Evolutionary conservation across 2,113 vertebrate species (phyloP), one percentile per base, ranked within the genome.

Genomic region (Tylochromis polylepis): DNA sequence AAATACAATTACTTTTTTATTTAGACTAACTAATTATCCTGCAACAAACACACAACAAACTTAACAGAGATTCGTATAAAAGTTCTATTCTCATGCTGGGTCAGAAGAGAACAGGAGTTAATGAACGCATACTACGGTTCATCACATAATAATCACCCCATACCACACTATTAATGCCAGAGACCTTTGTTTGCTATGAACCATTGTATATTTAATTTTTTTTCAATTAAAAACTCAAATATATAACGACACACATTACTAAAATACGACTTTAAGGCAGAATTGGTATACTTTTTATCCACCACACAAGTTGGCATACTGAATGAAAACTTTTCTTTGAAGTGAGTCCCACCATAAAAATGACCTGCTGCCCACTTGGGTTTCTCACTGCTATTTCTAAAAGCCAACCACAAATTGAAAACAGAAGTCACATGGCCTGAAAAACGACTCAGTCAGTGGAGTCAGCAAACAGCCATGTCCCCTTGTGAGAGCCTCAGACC

Each of bases 381-480:
- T 60, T 51, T 86, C 22, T 77, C 11, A 3, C 27, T 20, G 36
- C 72, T 18, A 58, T 53, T 56, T 43, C 67, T 22, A 34, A 56
- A 62, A 62, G 46, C n/a, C 41, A 82, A 77, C 59, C 77, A 82
- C 79, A 87, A 65, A 87, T 24, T 80, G 43, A 83, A 87, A 90
- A 58, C 49, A 85, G 60, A n/a, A 79, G 81, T 88, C 53, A 72
- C 43, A 27, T 41, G 58, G 11, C 4, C 59, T 34, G 60, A 72
- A 16, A 43, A 18, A 36, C 12, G 34, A 41, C 43, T 86, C 84
- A 88, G 8, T 10, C 34, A n/a, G 51, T 34, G 62, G 65, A 59
- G 29, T 77, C n/a, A 51, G 56, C 29, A 29, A 79, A 72, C 60
- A 75, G 38, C 59, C 34, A 2, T 29, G 8, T 29, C 27, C 1